A percentile compares a stretch with the other conserved stretches of the same genome.
Conservation (phyloP, 2,113 vertebrate genomes). For the Phaethornis superciliosus region DNA sequence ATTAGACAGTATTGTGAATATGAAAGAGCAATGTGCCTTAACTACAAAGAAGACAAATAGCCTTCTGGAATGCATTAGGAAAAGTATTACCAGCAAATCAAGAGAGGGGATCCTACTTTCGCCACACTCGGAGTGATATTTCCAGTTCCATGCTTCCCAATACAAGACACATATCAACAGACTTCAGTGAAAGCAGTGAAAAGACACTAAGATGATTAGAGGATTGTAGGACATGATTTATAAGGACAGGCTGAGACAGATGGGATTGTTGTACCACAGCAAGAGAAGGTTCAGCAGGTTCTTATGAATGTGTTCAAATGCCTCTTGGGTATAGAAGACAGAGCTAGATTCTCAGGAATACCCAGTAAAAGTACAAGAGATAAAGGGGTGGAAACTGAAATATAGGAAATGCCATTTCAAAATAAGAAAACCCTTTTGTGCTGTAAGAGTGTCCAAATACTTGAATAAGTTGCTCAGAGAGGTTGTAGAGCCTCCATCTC, state of each 20-base stretch:
- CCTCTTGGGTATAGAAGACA: background rate
- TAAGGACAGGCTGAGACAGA: background rate
- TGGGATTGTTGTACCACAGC: background rate
- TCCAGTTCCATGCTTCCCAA: background rate
- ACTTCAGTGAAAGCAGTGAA: background rate
- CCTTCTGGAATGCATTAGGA: background rate
- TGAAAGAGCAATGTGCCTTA: background rate
- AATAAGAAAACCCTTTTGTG: background rate
- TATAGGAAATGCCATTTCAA: background rate
- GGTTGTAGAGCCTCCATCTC: background rate
- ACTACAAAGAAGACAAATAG: background rate
- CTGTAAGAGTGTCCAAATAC: background rate
- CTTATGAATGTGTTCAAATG: background rate
- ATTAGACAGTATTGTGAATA: background rate
- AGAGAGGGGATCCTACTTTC: background rate
- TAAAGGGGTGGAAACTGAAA: background rate
- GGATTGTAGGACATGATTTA: accelerated
- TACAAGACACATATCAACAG: background rate
- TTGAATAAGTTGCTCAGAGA: background rate
- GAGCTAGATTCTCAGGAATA: background rate
- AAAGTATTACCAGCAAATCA: background rate
- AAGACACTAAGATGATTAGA: background rate
- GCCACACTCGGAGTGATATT: background rate
- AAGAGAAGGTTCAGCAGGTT: background rate
- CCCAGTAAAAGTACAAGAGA: background rate